These are phyloP conservation scores for Melikaiella ostensackeni DNA, from an alignment of 2,888 invertebrate genomes.

Conservation along the genomic window DNA sequence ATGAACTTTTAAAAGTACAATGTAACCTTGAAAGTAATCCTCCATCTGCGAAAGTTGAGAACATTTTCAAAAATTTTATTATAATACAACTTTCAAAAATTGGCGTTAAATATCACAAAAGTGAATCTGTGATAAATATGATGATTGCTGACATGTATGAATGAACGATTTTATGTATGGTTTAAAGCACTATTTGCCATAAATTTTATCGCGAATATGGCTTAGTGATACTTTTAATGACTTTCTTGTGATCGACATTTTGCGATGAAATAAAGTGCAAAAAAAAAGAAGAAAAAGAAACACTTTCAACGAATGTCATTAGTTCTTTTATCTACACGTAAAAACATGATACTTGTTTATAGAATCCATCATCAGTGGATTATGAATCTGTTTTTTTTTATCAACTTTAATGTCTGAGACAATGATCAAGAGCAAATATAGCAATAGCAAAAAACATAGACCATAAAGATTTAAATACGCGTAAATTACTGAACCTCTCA, in stretches of 20 bases:
- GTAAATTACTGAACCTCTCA: slow-evolving; percentile 2
- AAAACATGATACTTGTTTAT: not conserved
- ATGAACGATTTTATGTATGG: not conserved
- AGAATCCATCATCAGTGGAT: not conserved
- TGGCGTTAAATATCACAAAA: no score
- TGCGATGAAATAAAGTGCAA: not conserved
- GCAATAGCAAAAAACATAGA: not conserved
- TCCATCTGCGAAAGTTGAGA: not conserved
- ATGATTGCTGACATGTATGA: not conserved
- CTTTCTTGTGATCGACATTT: not conserved
- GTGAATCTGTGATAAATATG: not conserved
- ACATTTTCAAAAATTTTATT: not conserved
- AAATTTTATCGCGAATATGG: not conserved
- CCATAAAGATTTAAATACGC: not conserved
- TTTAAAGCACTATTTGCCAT: not conserved
- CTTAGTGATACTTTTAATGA: not conserved
- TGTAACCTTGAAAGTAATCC: not conserved
- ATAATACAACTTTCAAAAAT: no score
- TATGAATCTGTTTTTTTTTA: not conserved
- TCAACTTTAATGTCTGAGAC: not conserved
- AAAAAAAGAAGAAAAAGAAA: not conserved
- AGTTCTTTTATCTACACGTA: not conserved
- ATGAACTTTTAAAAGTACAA: not conserved
- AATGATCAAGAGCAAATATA: not conserved
- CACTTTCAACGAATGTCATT: not conserved